Base-by-base conservation (phyloP, 2,888 invertebrate species). In the Sclerodermus sp. region DNA sequence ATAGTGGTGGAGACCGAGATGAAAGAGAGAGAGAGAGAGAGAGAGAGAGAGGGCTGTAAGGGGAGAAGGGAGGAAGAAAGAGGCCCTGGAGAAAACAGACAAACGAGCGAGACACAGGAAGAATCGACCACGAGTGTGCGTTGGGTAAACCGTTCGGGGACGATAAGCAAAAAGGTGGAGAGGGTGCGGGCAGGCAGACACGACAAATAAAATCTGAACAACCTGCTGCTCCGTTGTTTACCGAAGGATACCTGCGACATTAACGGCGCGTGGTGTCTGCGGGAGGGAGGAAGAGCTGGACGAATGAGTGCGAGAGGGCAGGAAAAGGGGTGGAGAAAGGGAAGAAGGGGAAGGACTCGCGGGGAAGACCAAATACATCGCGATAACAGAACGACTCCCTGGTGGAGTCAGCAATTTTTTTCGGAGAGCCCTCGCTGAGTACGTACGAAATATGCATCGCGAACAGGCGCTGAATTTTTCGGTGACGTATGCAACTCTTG, bases 171-270 rank as follows among this genome's bases (percentile, higher is more conserved):
- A 47, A 52, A 52, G 51, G 48, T 32, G 14, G 52, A 63, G 61
- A 57, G 34, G 47, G 51, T 31, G 49, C 38, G 41, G 55, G 57
- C 64, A 59, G 62, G 60, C 68, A 65, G 64, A 62, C 70, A 71
- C 62, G 66, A 69, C 72, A 76, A 74, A 76, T 72, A 74, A 76
- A 76, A 77, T 73, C 73, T 64, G 70, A 73, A 73, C 74, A 76
- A 75, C 70, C 74, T 70, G 71, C 74, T 70, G 72, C 64, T 66
- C 57, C 68, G 67, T 70, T 74, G 74, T 74, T 74, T 74, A 66
- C 67, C 68, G 64, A 71, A 68, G 70, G 65, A 72, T 74, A 73
- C 66, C 67, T 65, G 59, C 55, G 51, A 58, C 57, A 64, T 66
- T 66, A 64, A 64, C 52, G 42, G 43, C 18, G 51, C 44, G 49